These are phyloP conservation scores for Helicoverpa armigera DNA, from an alignment of 1,140 invertebrate genomes.

Conservation along the genomic window DNA sequence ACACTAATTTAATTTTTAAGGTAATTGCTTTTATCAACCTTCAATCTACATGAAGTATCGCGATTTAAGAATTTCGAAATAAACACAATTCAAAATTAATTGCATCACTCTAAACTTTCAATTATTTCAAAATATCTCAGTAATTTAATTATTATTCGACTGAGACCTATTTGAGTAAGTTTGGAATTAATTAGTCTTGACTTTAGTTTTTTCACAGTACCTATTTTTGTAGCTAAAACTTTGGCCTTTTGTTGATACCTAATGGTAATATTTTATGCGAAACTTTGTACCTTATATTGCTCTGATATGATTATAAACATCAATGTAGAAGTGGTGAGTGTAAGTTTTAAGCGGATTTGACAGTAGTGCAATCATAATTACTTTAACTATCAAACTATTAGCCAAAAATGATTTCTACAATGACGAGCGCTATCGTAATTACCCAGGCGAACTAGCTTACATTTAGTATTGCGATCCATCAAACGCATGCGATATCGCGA, in stretches of 20 bases:
- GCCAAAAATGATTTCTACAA: neutral
- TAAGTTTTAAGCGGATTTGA: too few species aligned
- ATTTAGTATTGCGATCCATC: conserved; percentile 73
- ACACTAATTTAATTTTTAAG: neutral
- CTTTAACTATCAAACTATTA: too few species aligned
- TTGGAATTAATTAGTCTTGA: conserved; percentile 26
- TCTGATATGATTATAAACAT: neutral
- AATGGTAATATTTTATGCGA: too few species aligned
- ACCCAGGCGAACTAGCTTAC: conserved; percentile 64
- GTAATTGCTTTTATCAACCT: conserved; percentile 9
- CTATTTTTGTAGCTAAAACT: neutral
- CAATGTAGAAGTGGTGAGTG: neutral
- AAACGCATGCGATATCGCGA: conserved; percentile 72
- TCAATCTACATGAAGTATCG: neutral
- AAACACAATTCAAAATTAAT: conserved; percentile 14
- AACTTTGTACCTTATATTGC: neutral
- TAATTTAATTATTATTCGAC: conserved; percentile 10
- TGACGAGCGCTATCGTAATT: conserved; percentile 47
- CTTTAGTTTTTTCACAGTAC: neutral
- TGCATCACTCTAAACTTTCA: conserved; percentile 30
- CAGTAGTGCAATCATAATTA: too few species aligned
- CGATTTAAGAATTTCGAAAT: conserved; percentile 4
- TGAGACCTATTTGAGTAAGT: conserved; percentile 29
- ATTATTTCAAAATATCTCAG: conserved; percentile 31
- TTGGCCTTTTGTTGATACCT: neutral